Evolutionary conservation across 2,888 invertebrate genomes (phyloP).

Genomic region (Cyrtodaria siliqua): DNA sequence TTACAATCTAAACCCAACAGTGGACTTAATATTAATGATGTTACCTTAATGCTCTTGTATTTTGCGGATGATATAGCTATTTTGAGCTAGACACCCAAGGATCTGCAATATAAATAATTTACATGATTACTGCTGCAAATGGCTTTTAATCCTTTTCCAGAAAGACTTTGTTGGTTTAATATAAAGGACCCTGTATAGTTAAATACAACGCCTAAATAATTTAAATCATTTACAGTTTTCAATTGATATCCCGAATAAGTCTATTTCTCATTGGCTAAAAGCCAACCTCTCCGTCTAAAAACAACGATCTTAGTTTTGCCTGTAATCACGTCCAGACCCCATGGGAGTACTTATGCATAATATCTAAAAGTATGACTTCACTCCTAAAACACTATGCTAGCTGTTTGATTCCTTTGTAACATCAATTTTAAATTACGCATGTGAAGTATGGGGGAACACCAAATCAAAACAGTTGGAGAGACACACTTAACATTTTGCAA

Average conservation of each 20-base stretch:
- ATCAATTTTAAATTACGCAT: constrained; percentile 5
- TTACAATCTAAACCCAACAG: neutral
- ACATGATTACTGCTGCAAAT: constrained; percentile 17
- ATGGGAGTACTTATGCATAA: neutral
- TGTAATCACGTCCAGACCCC: constrained; percentile 5
- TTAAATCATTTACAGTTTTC: constrained; percentile 13
- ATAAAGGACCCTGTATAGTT: constrained; percentile 4
- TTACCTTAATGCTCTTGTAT: constrained; percentile 4
- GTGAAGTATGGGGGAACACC: constrained; percentile 8
- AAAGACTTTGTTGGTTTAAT: constrained; percentile 1
- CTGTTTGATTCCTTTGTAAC: constrained; percentile 8
- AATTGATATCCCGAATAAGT: constrained; percentile 16
- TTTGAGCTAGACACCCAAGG: constrained; percentile 14
- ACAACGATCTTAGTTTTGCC: constrained; percentile 12
- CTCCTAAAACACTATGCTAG: constrained; percentile 1
- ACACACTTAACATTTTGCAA: constrained; percentile 16
- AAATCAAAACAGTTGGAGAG: constrained; percentile 10
- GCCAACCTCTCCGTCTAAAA: no score
- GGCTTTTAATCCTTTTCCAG: constrained; percentile 23
- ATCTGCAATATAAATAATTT: constrained; percentile 21
- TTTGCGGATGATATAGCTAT: constrained; percentile 31
- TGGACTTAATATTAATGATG: constrained; percentile 11
- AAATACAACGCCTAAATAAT: constrained; percentile 13
- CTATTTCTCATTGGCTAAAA: constrained; percentile 14
- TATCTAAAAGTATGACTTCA: neutral